Percentiles rank a stretch among this genome's conserved stretches.
Conservation (phyloP, 2,888 invertebrate genomes). For the Cremastinae sp. region DNA sequence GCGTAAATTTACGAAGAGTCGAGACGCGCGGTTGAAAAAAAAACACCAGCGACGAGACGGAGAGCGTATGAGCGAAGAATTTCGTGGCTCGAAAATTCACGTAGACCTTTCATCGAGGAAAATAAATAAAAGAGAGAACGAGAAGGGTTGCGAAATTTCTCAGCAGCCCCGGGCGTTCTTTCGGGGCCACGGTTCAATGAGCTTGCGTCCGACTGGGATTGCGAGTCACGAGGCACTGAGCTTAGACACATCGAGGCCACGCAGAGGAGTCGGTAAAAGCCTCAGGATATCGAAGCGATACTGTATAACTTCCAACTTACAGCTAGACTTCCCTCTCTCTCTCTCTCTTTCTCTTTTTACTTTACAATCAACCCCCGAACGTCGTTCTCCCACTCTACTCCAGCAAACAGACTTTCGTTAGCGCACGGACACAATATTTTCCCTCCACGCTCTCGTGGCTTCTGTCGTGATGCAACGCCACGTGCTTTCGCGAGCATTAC, state of each 20-base stretch:
- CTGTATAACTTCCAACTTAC: conserved; percentile 41
- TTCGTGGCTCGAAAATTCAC: not conserved
- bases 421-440: conserved; percentile 63
- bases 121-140: conserved; percentile 30
- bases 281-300: conserved; percentile 65
- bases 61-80: not conserved
- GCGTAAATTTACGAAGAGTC: conserved; percentile 27
- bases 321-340: conserved; percentile 54
- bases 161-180: conserved; percentile 39
- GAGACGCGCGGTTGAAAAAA: not conserved
- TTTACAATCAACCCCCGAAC: conserved; percentile 48
- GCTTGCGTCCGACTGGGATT: conserved; percentile 72
- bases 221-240: conserved; percentile 77
- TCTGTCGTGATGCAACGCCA: conserved; percentile 56
- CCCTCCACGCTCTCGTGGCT: conserved; percentile 56
- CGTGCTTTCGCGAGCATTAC: conserved; percentile 50
- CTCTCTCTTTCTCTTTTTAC: too few species aligned
- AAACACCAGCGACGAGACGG: not conserved
- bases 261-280: conserved; percentile 68
- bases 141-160: conserved; percentile 49
- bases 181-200: conserved; percentile 61
- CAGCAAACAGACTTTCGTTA: conserved; percentile 33
- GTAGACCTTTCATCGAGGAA: conserved; percentile 7
- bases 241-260: conserved; percentile 76
- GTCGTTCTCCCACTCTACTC: conserved; percentile 7